Base-by-base conservation (phyloP, 2,888 invertebrate genomes). In the Tubulanus polymorphus region DNA sequence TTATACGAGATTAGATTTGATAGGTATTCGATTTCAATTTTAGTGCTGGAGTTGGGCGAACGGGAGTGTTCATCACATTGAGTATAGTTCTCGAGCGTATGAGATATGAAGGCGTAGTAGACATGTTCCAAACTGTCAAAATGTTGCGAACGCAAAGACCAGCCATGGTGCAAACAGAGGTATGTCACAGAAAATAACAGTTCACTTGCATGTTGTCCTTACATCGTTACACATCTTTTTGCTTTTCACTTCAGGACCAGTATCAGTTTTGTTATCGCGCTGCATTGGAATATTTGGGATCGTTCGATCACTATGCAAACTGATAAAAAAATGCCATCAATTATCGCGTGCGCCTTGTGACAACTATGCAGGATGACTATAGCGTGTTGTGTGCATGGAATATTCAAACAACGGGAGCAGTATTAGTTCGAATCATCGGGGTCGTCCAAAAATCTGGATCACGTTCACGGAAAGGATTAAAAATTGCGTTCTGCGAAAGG, bases 251-350 rank as follows among this genome's bases (percentile, higher is more conserved):
- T 15, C 70, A 79, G 75, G 96, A 99, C 83, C 97, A 99, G 82
- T 99, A 99, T 83, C 94, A 97, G 81, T 99, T 99, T 84, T 96
- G 97, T 83, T 99, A 99, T 83, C 89, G 94, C 71, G 96, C 99
- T 60, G 95, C 96, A 70, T 85, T 97, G 79, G 99, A 99, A 80
- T 99, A 97, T 83, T 86, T 99, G 79, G 93, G 94, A 69, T 95
- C 94, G 26, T 97, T 96, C 82, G 95, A 96, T 83, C 94, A 96
- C 67, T 79, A 79, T 70, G 76, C 76, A 66, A 75, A 71, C 60
- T 73, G 61, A 63, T 32, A 18, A 27, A 41, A 41, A 8, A 30
- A 23, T n/a, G n/a, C n/a, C n/a, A n/a, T n/a, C n/a, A n/a, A n/a
- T n/a, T n/a, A n/a, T n/a, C n/a, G n/a, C 54, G 46, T 48, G 37